A percentile compares a stretch with the other conserved stretches of the same genome.
These are phyloP conservation scores for Alosa sapidissima DNA, from an alignment of 2,797 vertebrate genomes.

Conservation along the genomic window DNA sequence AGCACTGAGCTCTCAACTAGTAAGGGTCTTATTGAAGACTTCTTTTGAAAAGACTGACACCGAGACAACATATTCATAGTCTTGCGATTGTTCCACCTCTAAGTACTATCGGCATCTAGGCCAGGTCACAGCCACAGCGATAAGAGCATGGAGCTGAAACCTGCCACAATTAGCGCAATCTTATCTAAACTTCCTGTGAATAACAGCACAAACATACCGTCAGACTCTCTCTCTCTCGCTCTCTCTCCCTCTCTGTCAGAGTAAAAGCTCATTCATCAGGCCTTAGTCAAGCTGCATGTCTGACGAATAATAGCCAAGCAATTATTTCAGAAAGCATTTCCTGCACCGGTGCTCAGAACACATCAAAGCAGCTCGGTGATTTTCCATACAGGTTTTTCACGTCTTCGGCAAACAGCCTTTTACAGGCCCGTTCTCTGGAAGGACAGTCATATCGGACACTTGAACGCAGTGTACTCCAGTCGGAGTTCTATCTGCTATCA, in stretches of 20 bases:
- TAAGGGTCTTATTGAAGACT: not conserved
- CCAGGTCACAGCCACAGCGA: not conserved
- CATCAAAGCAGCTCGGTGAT: conserved; percentile 11
- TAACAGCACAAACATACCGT: conserved; percentile 7
- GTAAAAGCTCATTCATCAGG: conserved; percentile 2
- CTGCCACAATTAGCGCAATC: conserved; percentile 5
- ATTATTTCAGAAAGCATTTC: conserved; percentile 16
- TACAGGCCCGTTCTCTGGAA: not conserved
- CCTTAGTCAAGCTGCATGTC: not conserved
- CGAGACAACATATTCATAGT: not conserved
- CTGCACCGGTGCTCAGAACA: not conserved
- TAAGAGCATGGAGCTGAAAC: not conserved
- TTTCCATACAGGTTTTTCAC: conserved; percentile 2
- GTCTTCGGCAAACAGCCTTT: not conserved
- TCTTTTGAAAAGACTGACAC: not conserved
- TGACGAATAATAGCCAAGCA: not conserved
- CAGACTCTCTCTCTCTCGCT: not conserved
- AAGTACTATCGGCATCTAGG: not conserved
- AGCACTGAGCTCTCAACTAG: not conserved
- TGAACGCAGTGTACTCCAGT: not conserved
- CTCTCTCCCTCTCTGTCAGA: not conserved
- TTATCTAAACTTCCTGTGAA: conserved; percentile 22
- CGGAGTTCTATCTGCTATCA: not conserved
- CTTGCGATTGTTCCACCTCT: not conserved
- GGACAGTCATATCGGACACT: not conserved